Evolutionary conservation across 2,797 vertebrate species (phyloP), one percentile per base, ranked within the genome.

Genomic region (Sciaenops ocellatus): DNA sequence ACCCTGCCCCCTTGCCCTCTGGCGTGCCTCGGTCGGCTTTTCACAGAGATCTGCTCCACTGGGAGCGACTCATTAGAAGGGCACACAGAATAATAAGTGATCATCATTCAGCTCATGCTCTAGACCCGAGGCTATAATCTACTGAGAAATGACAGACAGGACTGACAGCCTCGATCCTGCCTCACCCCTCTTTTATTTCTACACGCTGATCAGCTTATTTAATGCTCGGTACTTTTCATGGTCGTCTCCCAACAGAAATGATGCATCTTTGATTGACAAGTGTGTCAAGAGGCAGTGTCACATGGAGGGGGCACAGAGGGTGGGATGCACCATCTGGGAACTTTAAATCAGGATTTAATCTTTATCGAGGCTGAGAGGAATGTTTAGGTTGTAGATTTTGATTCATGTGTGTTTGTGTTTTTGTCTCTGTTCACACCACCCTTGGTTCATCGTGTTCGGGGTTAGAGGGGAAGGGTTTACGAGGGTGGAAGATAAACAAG

Each of bases 21-120:
- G 66, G 73, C 24, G 0, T 61, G 68, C 59, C 67, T 61, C 1
- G 17, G 42, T 76, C 28, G 3, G 54, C 34, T 38, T 77, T 80
- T 77, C 68, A 80, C 59, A 28, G 41, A 74, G 73, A 70, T 63
- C 66, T 9, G 59, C 71, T 84, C 87, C 38, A 15, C 57, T 54
- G 68, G 78, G 77, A 89, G 73, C 11, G 20, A 20, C 78, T 89
- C 74, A 79, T 89, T 82, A 88, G 78, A 86, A 74, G 79, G 62
- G 69, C 80, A 79, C 68, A 74, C 20, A 54, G 66, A 73, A 72
- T 56, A 89, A 82, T 78, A 72, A 59, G 63, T 10, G 54, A 73
- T 84, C 70, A 48, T 77, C 72, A 92, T 92, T 87, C 90, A 68
- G 73, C 80, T 92, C 84, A 85, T 22, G 78, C 69, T 83, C 41